Evolutionary conservation across 1,140 invertebrate genomes (phyloP), one percentile per base, ranked within the genome.

Genomic region (Cepaea nemoralis): DNA sequence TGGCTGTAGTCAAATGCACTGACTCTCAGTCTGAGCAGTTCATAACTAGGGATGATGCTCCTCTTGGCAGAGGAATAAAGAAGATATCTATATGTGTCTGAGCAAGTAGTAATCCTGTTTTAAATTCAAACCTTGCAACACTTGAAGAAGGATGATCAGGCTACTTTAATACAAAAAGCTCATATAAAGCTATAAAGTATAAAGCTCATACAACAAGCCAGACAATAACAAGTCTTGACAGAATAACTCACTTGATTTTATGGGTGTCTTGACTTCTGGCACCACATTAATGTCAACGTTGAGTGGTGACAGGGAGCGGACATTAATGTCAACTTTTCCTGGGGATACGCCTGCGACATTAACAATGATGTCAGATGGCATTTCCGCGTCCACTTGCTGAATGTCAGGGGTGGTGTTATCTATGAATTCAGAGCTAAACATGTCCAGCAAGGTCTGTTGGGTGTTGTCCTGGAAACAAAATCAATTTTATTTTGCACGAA

Each of bases 341-440:
- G 37, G 31, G 6, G 22, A 33, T 3, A 39, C 37, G 24, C 37
- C 37, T 33, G 3, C 66, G 10, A n/a, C 22, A 33, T 35, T 39
- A 16, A 35, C 31, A 33, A 8, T 69, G 10, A 37, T 39, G 14
- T 37, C 66, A 33, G 10, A 2, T 14, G 19, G 8, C 27, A 24
- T 3, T 12, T 14, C n/a, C 6, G 31, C 37, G 35, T 69, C 66
- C 6, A 12, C 27, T 5, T 10, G 6, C 66, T 37, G 1, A 6
- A 37, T 5, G 2, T 69, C 66, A 16, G 37, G 66, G 22, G 14
- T 33, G 31, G 66, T 12, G 5, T 74, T n/a, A 6, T 74, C 71
- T 24, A 74, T 48, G 39, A 74, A 74, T 31, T 74, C 39, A 31
- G 12, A 3, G 16, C 37, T 74, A 45, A 74, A 74, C 71, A 74